A percentile compares a stretch with the other conserved stretches of the same genome.
Evolutionary conservation across 2,797 vertebrate genomes (phyloP).

Genomic region (Gallinago nigripennis): DNA sequence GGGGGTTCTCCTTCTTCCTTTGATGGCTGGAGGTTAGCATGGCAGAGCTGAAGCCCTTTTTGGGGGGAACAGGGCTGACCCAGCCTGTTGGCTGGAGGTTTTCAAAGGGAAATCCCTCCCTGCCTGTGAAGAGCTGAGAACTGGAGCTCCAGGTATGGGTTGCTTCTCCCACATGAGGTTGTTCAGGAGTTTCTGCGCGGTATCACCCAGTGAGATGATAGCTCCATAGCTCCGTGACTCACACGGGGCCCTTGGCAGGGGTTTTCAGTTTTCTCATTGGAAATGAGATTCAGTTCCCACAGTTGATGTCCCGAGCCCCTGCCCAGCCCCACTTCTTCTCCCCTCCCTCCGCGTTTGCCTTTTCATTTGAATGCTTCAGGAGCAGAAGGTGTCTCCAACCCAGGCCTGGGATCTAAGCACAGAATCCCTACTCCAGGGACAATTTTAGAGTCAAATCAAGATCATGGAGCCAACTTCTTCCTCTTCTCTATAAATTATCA

Average conservation of each 20-base stretch:
- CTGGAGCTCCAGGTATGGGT: background rate
- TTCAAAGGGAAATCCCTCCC: background rate
- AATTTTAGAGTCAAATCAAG: constrained; percentile 59
- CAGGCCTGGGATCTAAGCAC: background rate
- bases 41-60: background rate
- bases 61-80: background rate
- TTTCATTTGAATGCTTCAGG: background rate
- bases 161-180: background rate
- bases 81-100: background rate
- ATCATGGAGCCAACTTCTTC: background rate
- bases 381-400: background rate
- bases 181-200: background rate
- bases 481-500: background rate
- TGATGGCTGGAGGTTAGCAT: background rate
- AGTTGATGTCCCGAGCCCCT: background rate
- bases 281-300: constrained; percentile 21
- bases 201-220: background rate
- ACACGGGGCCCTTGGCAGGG: background rate
- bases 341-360: background rate
- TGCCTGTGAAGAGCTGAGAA: background rate
- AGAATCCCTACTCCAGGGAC: background rate
- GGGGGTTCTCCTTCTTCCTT: background rate
- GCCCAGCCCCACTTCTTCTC: background rate
- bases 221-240: background rate
- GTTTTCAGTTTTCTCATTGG: background rate